These are phyloP conservation scores for Irena cyanogastra DNA, from an alignment of 2,113 vertebrate species.

Conservation along the genomic window DNA sequence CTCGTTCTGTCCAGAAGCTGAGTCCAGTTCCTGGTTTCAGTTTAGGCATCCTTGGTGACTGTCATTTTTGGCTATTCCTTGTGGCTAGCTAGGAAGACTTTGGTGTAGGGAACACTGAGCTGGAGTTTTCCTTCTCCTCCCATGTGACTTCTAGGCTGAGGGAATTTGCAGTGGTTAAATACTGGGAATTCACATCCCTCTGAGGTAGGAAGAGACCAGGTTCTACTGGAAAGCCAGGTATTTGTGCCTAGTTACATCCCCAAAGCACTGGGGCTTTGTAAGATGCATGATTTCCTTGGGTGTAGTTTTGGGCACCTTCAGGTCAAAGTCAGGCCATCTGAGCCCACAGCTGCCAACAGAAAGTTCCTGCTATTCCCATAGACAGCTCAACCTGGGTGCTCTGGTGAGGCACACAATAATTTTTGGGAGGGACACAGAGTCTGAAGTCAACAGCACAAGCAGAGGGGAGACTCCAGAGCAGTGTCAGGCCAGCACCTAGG, in stretches of 20 bases:
- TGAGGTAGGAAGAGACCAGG: not conserved
- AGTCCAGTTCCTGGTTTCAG: not conserved
- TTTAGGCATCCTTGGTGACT: not conserved
- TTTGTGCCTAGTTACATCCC: not conserved
- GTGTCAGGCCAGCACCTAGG: not conserved
- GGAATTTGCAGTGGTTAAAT: not conserved
- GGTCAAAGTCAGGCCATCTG: not conserved
- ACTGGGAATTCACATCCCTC: not conserved
- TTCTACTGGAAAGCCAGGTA: not conserved
- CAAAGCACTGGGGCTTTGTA: not conserved
- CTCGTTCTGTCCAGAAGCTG: not conserved
- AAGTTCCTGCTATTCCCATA: not conserved
- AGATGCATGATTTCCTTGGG: accelerated
- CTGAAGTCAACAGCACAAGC: not conserved
- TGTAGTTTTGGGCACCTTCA: not conserved
- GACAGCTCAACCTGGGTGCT: not conserved
- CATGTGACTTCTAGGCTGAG: not conserved
- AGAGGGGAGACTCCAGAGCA: not conserved
- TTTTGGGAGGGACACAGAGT: not conserved
- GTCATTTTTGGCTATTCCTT: not conserved
- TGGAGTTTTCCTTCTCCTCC: not conserved
- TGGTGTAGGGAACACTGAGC: not conserved
- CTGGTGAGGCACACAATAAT: too few species aligned
- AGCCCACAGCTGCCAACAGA: not conserved
- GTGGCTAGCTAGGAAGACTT: not conserved